These are phyloP conservation scores for Cheilosia vernalis DNA, from an alignment of 2,888 invertebrate genomes.

Conservation along the genomic window DNA sequence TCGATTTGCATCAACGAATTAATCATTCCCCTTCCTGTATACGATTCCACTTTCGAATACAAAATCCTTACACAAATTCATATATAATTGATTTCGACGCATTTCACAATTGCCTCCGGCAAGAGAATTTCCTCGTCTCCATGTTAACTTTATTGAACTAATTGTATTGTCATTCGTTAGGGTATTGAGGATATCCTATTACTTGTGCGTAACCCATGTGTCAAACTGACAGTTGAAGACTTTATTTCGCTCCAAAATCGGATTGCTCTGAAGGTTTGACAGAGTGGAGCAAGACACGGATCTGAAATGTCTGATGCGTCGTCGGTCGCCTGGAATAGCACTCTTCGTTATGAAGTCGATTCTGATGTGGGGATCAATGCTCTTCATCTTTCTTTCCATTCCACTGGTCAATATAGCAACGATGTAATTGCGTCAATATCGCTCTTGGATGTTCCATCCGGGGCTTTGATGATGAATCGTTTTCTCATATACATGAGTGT, in stretches of 20 bases:
- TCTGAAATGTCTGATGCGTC: no score
- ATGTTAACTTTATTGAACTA: slow-evolving; percentile 57
- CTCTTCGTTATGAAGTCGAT: no score
- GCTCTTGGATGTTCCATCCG: no score
- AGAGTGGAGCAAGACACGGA: neutral
- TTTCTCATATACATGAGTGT: no score
- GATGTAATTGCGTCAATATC: no score
- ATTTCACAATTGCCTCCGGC: slow-evolving; percentile 34
- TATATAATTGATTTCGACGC: slow-evolving; percentile 42
- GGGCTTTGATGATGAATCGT: no score
- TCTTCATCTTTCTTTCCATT: no score
- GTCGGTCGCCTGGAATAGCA: no score
- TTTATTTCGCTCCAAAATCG: neutral
- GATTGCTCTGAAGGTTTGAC: no score
- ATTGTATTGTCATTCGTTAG: slow-evolving; percentile 32
- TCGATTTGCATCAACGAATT: neutral
- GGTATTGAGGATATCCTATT: slow-evolving; percentile 44
- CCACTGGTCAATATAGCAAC: no score
- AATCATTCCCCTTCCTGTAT: neutral
- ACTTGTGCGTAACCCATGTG: slow-evolving; percentile 3
- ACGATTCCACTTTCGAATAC: neutral
- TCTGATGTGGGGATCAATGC: no score
- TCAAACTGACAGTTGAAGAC: neutral
- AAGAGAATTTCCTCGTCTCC: slow-evolving; percentile 50
- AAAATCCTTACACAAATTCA: slow-evolving; percentile 17